A percentile compares a stretch with the other conserved stretches of the same genome.
Conservation (phyloP, 1,140 invertebrate species). For the Portunus trituberculatus region DNA sequence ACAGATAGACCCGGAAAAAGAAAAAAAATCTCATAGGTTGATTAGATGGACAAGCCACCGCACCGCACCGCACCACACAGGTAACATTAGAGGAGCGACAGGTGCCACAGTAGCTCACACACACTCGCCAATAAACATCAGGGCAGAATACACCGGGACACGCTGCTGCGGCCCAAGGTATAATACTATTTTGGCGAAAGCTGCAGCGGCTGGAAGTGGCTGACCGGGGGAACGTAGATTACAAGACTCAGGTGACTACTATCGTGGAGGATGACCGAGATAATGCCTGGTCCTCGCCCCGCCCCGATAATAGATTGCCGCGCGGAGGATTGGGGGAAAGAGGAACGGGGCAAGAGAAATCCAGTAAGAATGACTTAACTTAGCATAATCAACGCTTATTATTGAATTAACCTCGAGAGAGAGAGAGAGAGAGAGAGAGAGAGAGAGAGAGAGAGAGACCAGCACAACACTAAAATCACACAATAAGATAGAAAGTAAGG, state of each 20-base stretch:
- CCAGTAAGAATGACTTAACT: background rate
- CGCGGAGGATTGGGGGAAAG: background rate
- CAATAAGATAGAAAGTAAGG: too few relatives aligned
- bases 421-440: background rate
- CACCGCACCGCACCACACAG: too few relatives aligned
- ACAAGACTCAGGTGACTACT: background rate
- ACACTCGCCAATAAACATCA: too few relatives aligned
- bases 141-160: too few relatives aligned
- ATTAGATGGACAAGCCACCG: too few relatives aligned
- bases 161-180: too few relatives aligned
- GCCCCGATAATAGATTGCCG: constrained; percentile 2
- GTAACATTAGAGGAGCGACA: too few relatives aligned
- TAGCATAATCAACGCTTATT: background rate
- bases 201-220: background rate
- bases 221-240: background rate
- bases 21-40: too few relatives aligned
- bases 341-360: background rate
- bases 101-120: too few relatives aligned
- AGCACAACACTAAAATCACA: background rate
- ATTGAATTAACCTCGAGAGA: background rate
- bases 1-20: too few relatives aligned
- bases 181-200: too few relatives aligned
- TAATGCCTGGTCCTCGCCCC: background rate
- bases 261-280: background rate
- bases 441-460: background rate